Base-by-base conservation (phyloP, 1,140 invertebrate species). In the Drosophila suzukii region DNA sequence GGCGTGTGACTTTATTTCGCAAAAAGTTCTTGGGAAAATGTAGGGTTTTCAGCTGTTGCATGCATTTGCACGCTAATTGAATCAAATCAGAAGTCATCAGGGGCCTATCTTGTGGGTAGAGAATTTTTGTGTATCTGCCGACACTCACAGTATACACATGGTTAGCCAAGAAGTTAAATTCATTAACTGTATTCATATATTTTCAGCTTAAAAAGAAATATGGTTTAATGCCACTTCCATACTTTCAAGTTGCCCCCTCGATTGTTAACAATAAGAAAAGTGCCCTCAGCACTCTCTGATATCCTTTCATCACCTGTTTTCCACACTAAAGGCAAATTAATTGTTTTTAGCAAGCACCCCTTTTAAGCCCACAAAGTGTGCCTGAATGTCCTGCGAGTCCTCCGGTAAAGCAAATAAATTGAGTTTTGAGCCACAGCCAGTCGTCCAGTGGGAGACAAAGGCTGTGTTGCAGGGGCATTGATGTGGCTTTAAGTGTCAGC, bases 401-500 rank as follows among this genome's bases (percentile, higher is more conserved):
- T 70, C 32, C 12, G 49, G 59, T 68, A 79, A 66, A 71, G 78
- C 66, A 82, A 83, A 86, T 88, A 86, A 86, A 86, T 86, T 83
- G 84, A 86, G 84, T 83, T 88, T 78, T 88, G 66, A 83, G 76
- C 65, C 66, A 51, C 44, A 79, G 76, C 65, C 66, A 51, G 51
- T 57, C 41, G 66, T 50, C 65, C 61, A 47, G 53, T n/a, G 24
- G 34, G 41, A 78, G 74, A 78, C 65, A 78, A 77, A 78, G 65
- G 74, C 50, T 61, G 39, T 32, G 41, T 27, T 54, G 53, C 73
- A 60, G 63, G 27, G 43, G 62, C 78, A 71, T 88, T 86, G 65
- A 88, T 80, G 78, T 81, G 74, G 65, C 83, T 88, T 79, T 81
- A 61, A 66, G 71, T 88, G 82, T 72, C 71, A 65, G 83, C 83